Percentiles rank a stretch among this genome's conserved stretches.
Evolutionary conservation across 2,888 invertebrate species (phyloP).

Genomic region (Hymenopus coronatus): DNA sequence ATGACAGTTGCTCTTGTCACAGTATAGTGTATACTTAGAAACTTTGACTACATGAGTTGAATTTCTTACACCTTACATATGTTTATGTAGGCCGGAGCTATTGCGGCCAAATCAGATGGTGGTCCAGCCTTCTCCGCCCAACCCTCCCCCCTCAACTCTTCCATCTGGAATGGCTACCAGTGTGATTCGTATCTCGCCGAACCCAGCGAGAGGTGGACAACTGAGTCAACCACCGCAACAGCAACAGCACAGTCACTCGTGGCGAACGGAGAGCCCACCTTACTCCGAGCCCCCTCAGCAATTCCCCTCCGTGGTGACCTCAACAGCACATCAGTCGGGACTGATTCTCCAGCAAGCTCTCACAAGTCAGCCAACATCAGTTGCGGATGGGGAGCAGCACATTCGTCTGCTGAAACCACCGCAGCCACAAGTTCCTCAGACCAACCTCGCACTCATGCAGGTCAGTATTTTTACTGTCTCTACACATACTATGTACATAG

Average conservation of each 20-base stretch:
- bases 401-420: conserved; percentile 24
- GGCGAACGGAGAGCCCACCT: conserved; percentile 37
- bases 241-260: conserved; percentile 33
- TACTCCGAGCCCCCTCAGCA: conserved; percentile 40
- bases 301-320: conserved; percentile 45
- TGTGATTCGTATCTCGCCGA: conserved; percentile 79
- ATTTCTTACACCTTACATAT: conserved; percentile 18
- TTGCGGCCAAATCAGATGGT: conserved; percentile 59
- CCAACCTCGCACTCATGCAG: conserved; percentile 27
- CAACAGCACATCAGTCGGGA: conserved; percentile 39
- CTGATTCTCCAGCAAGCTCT: conserved; percentile 51
- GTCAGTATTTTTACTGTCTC: not conserved
- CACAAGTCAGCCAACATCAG: conserved; percentile 37
- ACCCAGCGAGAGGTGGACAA: conserved; percentile 32
- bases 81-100: conserved; percentile 61
- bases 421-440: not conserved
- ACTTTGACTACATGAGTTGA: not conserved
- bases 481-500: too few relatives aligned
- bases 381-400: conserved; percentile 15
- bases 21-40: too few relatives aligned
- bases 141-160: conserved; percentile 36
- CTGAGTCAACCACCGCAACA: not conserved
- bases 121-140: conserved; percentile 45
- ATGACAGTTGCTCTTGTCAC: too few relatives aligned
- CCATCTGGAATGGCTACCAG: conserved; percentile 63